Percentiles rank a stretch among this genome's conserved stretches.
Evolutionary conservation across 2,113 vertebrate species (phyloP).

Genomic region (Dolichotis patagonum): DNA sequence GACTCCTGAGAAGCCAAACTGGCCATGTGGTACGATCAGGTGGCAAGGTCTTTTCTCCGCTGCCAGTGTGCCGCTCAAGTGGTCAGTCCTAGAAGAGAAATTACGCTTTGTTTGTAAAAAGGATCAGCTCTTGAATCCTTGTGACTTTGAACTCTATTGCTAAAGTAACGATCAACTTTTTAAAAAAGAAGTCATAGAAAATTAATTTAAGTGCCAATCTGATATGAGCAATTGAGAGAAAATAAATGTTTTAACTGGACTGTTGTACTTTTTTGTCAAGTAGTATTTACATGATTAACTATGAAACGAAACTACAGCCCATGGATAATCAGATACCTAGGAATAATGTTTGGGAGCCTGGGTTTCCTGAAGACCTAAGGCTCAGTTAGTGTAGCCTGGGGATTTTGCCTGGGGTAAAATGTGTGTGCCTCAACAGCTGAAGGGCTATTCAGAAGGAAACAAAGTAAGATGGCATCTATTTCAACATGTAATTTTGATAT

Average conservation of each 20-base stretch:
- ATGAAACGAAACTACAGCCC: slow-evolving; percentile 37
- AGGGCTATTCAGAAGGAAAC: slow-evolving; percentile 79
- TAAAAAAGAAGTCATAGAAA: slow-evolving; percentile 47
- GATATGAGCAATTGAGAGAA: background rate
- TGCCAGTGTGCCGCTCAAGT: background rate
- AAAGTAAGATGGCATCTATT: slow-evolving; percentile 79
- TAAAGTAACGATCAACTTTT: slow-evolving; percentile 5
- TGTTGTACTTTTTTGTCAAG: slow-evolving; percentile 5
- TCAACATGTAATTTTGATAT: slow-evolving; percentile 71
- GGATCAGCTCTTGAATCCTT: background rate
- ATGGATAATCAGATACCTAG: slow-evolving; percentile 62
- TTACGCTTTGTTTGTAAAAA: background rate
- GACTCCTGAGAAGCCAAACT: background rate
- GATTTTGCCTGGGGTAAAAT: slow-evolving; percentile 82
- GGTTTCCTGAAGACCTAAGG: slow-evolving; percentile 65
- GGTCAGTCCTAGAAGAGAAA: background rate
- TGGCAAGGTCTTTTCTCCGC: background rate
- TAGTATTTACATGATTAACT: slow-evolving; percentile 64
- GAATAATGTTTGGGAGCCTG: slow-evolving; percentile 64
- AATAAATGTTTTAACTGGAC: background rate
- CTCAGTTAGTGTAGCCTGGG: slow-evolving; percentile 79
- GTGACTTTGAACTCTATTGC: slow-evolving; percentile 21
- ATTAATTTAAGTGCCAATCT: background rate
- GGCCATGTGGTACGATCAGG: background rate
- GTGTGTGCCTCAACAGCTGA: slow-evolving; percentile 76